Percentiles rank a stretch among this genome's conserved stretches.
These are phyloP conservation scores for Bos taurus DNA, from an alignment of 2,113 vertebrate genomes.

Conservation along the genomic window DNA sequence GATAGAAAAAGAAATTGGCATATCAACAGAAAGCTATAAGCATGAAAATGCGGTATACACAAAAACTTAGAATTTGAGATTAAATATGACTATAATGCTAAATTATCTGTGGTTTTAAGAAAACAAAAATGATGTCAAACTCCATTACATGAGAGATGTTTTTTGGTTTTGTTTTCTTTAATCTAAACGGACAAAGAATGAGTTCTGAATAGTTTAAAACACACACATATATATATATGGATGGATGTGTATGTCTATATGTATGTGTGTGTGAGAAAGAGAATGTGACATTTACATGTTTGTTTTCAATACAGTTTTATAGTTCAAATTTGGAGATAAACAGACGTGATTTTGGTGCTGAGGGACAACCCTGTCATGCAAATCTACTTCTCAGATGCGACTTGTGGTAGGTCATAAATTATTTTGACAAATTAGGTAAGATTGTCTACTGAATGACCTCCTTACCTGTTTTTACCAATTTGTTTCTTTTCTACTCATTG, in stretches of 20 bases:
- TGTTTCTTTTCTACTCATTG: constrained; percentile 2
- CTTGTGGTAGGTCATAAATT: neutral
- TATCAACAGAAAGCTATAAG: neutral
- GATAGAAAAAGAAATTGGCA: neutral
- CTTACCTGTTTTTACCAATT: constrained; percentile 16
- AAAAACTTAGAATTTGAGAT: neutral
- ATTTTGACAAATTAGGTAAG: constrained; percentile 34
- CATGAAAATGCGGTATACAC: neutral
- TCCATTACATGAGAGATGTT: neutral
- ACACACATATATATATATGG: neutral
- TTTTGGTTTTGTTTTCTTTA: neutral
- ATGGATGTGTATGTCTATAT: neutral
- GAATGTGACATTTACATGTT: neutral
- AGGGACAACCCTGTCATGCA: neutral
- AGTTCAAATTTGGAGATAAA: neutral
- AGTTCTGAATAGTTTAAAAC: neutral
- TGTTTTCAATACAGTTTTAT: neutral
- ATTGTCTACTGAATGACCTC: neutral
- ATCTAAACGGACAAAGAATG: neutral
- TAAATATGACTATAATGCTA: neutral
- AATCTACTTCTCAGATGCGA: neutral
- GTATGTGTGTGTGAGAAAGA: neutral
- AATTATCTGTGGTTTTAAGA: neutral
- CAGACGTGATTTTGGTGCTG: neutral
- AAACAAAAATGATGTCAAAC: neutral